Base-by-base conservation (phyloP, 53 echinoderm and acorn worm species). In the Patiria pectinifera region DNA sequence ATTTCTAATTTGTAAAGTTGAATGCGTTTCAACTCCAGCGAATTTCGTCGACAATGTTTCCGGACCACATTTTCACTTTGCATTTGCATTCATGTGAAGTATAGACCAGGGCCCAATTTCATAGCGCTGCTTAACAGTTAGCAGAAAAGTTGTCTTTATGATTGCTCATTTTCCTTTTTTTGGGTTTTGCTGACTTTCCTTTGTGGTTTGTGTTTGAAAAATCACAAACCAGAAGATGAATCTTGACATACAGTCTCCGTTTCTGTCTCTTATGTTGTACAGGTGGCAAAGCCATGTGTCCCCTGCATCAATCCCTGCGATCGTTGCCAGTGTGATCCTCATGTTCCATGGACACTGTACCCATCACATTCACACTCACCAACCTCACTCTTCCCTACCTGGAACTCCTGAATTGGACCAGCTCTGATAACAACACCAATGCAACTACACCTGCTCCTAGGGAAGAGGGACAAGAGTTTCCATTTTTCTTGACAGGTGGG, bases 201-300 rank as follows among this genome's bases (percentile, higher is more conserved):
- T 53, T 53, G 5, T 53, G 5, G 53, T 6, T 53, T 53, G 53
- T 53, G 53, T 53, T 53, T 5, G 8, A 8, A 53, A 53, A 6
- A 53, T 6, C 5, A 53, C 53, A 53, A 5, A 53, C 53, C 53
- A 8, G 6, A 53, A 53, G 53, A 5, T 8, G 8, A 8, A 53
- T 8, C 8, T 53, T 53, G 5, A 53, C 5, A 11, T 66, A 13
- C 66, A 14, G 14, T 66, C 19, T 18, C 10, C 66, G 0, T 66
- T 21, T 69, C 69, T 76, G 77, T 76, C 62, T 83, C 61, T 35
- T 83, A 7, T 58, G 60, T 60, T 83, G 24, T 83, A 44, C 59
- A 94, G 94, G 58, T 94, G 49, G 91, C 81, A 4, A 80, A 48
- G 59, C 94, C 94, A 59, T 94, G 94, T 88, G 80, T 94, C 18